Conservation (phyloP, 2,113 vertebrate species). For the Aegotheles bennettii region DNA sequence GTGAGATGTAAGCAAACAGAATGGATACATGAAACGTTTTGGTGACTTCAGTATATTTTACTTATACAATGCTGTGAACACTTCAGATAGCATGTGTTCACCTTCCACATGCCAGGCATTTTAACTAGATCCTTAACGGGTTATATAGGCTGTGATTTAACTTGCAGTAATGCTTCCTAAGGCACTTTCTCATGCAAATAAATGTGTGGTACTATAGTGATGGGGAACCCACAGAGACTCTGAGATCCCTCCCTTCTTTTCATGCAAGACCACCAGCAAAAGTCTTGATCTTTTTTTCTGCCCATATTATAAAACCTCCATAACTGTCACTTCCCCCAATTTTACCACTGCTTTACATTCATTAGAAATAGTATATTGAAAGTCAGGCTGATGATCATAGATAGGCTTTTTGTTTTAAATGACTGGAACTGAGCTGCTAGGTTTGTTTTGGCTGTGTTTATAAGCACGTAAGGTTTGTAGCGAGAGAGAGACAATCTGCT, state of each 20-base stretch:
- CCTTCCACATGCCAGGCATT: not conserved
- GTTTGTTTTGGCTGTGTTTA: not conserved
- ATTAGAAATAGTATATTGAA: not conserved
- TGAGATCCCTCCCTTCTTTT: not conserved
- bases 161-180: not conserved
- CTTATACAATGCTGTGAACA: accelerated
- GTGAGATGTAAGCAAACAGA: not conserved
- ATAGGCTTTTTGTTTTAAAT: too few species aligned
- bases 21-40: not conserved
- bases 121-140: not conserved
- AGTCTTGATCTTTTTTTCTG: not conserved
- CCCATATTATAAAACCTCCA: not conserved
- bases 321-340: not conserved
- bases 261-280: not conserved
- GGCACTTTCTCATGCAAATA: not conserved
- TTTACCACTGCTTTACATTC: not conserved
- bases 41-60: not conserved
- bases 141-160: not conserved
- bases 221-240: not conserved
- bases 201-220: accelerated
- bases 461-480: not conserved
- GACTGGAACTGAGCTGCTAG: not conserved
- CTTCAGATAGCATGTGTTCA: not conserved
- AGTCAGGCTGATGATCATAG: not conserved
- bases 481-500: not conserved